Evolutionary conservation across 1,140 invertebrate genomes (phyloP).

Genomic region (Chironomus tepperi): DNA sequence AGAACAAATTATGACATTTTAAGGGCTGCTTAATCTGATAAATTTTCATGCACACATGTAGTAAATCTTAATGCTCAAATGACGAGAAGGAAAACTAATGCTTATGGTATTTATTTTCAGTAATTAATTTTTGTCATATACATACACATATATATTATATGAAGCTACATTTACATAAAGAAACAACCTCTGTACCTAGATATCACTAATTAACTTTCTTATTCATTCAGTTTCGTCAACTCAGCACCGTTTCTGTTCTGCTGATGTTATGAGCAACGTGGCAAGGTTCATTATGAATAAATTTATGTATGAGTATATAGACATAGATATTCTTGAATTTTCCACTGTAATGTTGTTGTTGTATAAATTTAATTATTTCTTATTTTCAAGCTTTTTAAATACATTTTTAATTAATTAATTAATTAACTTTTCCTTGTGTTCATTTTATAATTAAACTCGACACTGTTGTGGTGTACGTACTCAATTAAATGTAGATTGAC

Average conservation of each 20-base stretch:
- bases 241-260: neutral
- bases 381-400: neutral
- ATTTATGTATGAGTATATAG: neutral
- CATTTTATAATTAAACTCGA: neutral
- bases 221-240: neutral
- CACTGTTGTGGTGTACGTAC: constrained; percentile 9
- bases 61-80: neutral
- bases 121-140: constrained; percentile 15
- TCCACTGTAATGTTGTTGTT: neutral
- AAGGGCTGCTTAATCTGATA: neutral
- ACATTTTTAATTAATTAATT: constrained; percentile 23
- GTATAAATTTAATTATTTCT: constrained; percentile 19
- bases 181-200: neutral
- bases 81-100: neutral
- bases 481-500: constrained; percentile 19
- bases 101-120: neutral
- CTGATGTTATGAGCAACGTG: neutral
- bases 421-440: constrained; percentile 15
- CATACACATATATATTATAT: neutral
- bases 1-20: neutral
- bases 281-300: neutral
- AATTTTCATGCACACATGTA: neutral
- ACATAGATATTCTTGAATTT: neutral
- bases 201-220: constrained; percentile 13
- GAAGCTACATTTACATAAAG: neutral